Conservation (phyloP, 2,113 vertebrate species). For the Halichoeres trimaculatus region DNA sequence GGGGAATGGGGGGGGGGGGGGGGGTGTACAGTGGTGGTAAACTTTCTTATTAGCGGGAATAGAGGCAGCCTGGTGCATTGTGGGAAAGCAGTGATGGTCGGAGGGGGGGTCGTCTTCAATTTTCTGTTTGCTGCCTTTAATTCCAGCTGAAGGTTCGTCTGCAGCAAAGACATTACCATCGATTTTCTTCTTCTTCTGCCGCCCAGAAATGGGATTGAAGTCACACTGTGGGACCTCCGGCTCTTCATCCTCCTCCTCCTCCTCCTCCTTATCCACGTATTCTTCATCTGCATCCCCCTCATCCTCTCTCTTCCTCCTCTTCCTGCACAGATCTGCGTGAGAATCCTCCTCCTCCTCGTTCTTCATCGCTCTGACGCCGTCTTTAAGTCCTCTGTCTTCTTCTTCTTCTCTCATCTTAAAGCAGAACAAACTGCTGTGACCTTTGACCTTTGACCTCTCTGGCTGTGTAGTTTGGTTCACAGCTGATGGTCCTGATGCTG, state of each 20-base stretch:
- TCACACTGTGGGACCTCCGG: conserved; percentile 41
- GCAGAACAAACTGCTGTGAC: no score
- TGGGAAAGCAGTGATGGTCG: conserved; percentile 13
- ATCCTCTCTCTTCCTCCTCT: conserved; percentile 1
- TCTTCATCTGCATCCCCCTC: not conserved
- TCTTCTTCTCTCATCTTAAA: no score
- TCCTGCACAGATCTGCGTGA: conserved; percentile 12
- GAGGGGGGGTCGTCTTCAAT: conserved; percentile 48
- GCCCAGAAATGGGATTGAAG: conserved; percentile 64
- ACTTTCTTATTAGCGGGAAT: conserved; percentile 30
- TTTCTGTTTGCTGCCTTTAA: conserved; percentile 65
- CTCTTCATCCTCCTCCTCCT: conserved; percentile 40
- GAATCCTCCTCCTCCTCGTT: conserved; percentile 5
- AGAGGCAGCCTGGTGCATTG: conserved; percentile 44
- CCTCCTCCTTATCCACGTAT: not conserved
- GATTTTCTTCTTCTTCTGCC: conserved; percentile 70
- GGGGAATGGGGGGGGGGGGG: conserved; percentile 7
- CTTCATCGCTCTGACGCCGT: no score
- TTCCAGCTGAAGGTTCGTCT: conserved; percentile 70
- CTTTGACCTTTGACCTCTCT: conserved; percentile 18
- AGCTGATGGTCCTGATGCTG: not conserved
- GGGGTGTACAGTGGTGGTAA: conserved; percentile 3
- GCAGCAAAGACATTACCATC: conserved; percentile 73
- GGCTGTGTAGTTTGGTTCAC: not conserved
- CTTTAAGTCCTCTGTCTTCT: no score